Conservation (phyloP, 1,140 invertebrate species). For the Saxidomus purpurata region DNA sequence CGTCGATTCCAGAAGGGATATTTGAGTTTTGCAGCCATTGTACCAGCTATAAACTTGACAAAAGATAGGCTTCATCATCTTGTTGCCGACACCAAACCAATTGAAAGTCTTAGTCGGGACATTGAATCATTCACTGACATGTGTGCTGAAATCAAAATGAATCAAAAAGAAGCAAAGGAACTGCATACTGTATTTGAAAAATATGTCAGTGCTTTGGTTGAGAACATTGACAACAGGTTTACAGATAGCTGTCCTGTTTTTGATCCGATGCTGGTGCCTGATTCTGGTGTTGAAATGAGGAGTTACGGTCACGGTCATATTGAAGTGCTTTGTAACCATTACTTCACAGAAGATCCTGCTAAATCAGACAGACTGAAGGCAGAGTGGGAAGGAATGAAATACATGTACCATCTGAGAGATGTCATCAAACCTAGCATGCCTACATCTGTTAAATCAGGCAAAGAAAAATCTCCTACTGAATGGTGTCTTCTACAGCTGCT, state of each 20-base stretch:
- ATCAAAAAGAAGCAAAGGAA: conserved; percentile 44
- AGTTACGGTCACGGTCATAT: background rate
- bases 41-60: conserved; percentile 5
- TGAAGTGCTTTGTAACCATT: background rate
- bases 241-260: conserved; percentile 30
- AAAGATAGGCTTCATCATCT: conserved; percentile 31
- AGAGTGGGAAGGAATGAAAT: conserved; percentile 37
- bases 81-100: background rate
- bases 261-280: background rate
- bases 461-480: background rate
- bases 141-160: conserved; percentile 41
- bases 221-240: conserved; percentile 54
- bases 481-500: background rate
- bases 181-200: conserved; percentile 9
- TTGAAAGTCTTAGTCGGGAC: conserved; percentile 28
- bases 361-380: conserved; percentile 20
- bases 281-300: background rate
- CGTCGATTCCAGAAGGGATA: conserved; percentile 12
- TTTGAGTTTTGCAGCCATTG: conserved; percentile 17
- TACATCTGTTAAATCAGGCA: background rate
- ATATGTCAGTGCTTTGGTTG: conserved; percentile 41
- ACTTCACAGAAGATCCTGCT: background rate
- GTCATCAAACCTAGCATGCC: conserved; percentile 10
- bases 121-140: conserved; percentile 18
- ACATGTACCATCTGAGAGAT: conserved; percentile 46